Conservation (phyloP, 92 coral and sea anemone genomes). For the Phenganax stokvisi region DNA sequence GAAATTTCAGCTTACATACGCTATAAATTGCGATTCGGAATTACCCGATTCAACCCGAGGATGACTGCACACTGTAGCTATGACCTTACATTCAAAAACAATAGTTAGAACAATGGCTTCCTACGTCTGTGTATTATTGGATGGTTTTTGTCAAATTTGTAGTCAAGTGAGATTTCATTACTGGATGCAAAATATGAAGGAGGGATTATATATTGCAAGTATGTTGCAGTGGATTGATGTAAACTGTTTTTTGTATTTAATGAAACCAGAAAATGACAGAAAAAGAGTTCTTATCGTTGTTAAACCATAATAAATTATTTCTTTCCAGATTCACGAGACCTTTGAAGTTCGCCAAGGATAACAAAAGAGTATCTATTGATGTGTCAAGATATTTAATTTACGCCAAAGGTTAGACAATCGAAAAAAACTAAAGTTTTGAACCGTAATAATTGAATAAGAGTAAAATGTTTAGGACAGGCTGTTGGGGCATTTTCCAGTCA, state of each 20-base stretch:
- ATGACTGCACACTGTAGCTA: too few relatives aligned
- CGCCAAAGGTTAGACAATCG: conserved; percentile 11
- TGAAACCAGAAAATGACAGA: background rate
- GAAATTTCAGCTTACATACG: background rate
- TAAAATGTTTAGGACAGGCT: background rate
- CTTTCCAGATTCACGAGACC: conserved; percentile 17
- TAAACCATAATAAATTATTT: background rate
- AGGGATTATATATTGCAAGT: conserved; percentile 24
- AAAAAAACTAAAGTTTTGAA: background rate
- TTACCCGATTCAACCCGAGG: too few relatives aligned
- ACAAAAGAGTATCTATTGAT: background rate
- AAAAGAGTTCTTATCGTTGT: too few relatives aligned
- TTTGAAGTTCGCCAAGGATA: background rate
- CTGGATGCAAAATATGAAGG: background rate
- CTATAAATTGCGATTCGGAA: background rate
- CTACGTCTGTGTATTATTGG: too few relatives aligned
- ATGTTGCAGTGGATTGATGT: background rate
- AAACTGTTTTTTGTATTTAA: background rate
- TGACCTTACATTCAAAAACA: too few relatives aligned
- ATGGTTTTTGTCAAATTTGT: background rate
- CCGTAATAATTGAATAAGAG: background rate
- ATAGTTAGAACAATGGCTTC: too few relatives aligned
- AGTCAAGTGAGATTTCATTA: background rate
- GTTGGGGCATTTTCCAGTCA: background rate
- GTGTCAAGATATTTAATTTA: conserved; percentile 22